phyloP scores from a whole-genome alignment of 2,797 vertebrate species.

The Sebastolobus alascanus region DNA sequence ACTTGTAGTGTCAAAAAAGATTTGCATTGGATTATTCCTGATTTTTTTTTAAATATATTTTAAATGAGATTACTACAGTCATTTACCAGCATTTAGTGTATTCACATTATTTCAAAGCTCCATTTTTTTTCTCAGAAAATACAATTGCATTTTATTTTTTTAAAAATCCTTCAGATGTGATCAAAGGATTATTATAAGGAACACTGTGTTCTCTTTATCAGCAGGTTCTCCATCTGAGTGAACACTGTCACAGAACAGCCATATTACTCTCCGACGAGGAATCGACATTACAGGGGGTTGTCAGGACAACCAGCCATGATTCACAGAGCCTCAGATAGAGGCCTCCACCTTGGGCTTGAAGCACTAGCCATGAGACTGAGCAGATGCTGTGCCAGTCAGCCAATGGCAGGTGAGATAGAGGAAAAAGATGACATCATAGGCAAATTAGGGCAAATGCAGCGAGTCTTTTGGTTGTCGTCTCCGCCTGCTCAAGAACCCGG shows the following conservation, averaged over 20 bases:
- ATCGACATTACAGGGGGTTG: conserved; percentile 88
- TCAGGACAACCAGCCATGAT: conserved; percentile 93
- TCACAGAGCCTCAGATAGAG: conserved; percentile 86
- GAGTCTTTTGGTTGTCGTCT: conserved; percentile 79
- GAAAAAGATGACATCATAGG: conserved; percentile 95
- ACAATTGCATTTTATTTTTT: background rate
- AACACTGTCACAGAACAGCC: conserved; percentile 82
- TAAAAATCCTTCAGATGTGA: background rate
- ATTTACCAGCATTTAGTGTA: background rate
- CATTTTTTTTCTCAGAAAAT: background rate
- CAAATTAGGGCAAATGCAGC: conserved; percentile 85
- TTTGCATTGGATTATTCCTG: background rate
- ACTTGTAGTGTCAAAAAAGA: background rate
- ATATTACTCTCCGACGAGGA: conserved; percentile 83
- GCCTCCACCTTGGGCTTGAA: conserved; percentile 90
- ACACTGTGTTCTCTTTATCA: conserved; percentile 1
- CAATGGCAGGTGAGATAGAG: conserved; percentile 83
- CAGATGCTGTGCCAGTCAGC: conserved; percentile 90
- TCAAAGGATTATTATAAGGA: background rate
- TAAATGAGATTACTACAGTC: background rate
- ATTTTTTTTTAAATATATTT: background rate
- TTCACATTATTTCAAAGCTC: background rate
- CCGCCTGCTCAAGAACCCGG: conserved; percentile 56
- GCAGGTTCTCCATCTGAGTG: conserved; percentile 61
- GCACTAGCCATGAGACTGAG: conserved; percentile 88